Percentiles rank a stretch among this genome's conserved stretches.
phyloP scores from a whole-genome alignment of 2,888 invertebrate genomes.

The Stenolophus ochropezus region DNA sequence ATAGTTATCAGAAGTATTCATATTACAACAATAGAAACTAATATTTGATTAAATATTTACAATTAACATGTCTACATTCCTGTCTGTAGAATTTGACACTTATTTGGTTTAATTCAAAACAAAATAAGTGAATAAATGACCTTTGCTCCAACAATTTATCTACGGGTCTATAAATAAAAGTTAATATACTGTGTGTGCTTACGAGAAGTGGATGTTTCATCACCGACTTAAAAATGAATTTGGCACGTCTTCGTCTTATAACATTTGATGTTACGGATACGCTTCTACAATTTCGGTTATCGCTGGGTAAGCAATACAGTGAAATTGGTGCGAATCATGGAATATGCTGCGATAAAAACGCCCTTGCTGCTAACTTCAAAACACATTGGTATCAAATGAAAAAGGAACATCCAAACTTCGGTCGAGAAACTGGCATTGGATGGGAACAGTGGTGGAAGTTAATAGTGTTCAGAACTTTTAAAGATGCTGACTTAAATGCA shows the following conservation, averaged over 20 bases:
- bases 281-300: constrained; percentile 81
- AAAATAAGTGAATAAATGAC: background rate
- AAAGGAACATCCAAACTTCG: constrained; percentile 87
- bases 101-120: background rate
- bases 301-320: constrained; percentile 85
- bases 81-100: background rate
- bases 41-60: background rate
- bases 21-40: background rate
- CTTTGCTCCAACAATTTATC: constrained; percentile 28
- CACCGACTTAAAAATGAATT: constrained; percentile 48
- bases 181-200: background rate
- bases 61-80: background rate
- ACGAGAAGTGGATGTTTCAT: background rate
- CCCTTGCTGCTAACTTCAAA: constrained; percentile 79
- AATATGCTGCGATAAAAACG: constrained; percentile 77
- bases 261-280: constrained; percentile 95
- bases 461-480: constrained; percentile 81
- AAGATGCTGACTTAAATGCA: constrained; percentile 72
- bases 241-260: constrained; percentile 78
- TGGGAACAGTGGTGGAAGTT: constrained; percentile 91
- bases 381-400: constrained; percentile 80
- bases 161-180: constrained; percentile 10
- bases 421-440: constrained; percentile 79
- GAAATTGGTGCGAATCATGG: constrained; percentile 83
- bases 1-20: background rate